Conservation (phyloP, 2,888 invertebrate genomes). For the Iselma pallidipennis region DNA sequence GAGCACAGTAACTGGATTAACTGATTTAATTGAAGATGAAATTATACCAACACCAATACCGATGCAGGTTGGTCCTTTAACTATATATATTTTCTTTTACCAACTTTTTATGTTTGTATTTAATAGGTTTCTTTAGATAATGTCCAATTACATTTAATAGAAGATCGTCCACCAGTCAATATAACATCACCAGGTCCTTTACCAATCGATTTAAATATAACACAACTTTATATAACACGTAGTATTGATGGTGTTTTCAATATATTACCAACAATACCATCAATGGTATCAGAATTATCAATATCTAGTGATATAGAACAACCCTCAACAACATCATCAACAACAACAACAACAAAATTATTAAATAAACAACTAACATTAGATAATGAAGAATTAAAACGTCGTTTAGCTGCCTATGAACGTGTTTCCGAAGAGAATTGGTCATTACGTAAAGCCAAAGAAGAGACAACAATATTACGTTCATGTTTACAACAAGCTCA, state of each 20-base stretch:
- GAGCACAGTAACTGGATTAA: constrained; percentile 80
- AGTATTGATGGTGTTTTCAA: constrained; percentile 75
- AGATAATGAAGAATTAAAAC: constrained; percentile 68
- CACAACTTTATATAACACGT: constrained; percentile 70
- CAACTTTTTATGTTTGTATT: constrained; percentile 9
- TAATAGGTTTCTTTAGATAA: constrained; percentile 74
- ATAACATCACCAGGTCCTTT: constrained; percentile 82
- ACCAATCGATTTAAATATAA: constrained; percentile 76
- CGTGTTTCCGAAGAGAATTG: constrained; percentile 65
- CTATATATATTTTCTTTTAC: too few species aligned
- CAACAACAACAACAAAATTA: constrained; percentile 23
- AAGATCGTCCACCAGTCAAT: constrained; percentile 80
- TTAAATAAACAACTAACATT: constrained; percentile 57
- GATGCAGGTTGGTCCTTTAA: constrained; percentile 65
- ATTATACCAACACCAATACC: constrained; percentile 79
- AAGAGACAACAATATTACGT: constrained; percentile 66
- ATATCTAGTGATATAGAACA: constrained; percentile 29
- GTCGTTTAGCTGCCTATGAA: constrained; percentile 64
- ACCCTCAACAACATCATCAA: constrained; percentile 22
- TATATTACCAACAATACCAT: constrained; percentile 63
- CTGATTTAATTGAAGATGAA: constrained; percentile 88
- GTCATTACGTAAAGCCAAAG: constrained; percentile 56
- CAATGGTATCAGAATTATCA: constrained; percentile 21
- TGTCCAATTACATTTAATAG: constrained; percentile 74
- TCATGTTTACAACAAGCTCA: constrained; percentile 70